These are phyloP conservation scores for Mya arenaria DNA, from an alignment of 1,140 invertebrate genomes.

Conservation along the genomic window DNA sequence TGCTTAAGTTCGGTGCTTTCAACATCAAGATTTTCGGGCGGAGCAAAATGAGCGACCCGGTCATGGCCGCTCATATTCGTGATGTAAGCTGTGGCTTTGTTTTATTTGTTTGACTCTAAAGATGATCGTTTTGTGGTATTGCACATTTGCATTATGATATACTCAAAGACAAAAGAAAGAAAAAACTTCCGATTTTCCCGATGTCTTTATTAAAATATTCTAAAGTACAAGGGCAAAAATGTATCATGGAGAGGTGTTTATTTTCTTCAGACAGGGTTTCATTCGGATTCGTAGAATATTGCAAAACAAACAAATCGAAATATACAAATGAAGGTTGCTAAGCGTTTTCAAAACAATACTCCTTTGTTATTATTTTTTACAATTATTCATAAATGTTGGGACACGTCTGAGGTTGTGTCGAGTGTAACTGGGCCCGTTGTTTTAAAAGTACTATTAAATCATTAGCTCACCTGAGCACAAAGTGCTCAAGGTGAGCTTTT, in stretches of 20 bases:
- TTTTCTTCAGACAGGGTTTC: background rate
- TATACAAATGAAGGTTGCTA: too few relatives aligned
- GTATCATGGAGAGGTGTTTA: background rate
- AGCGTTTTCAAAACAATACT: too few relatives aligned
- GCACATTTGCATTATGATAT: background rate
- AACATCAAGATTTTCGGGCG: constrained; percentile 47
- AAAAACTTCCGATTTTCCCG: background rate
- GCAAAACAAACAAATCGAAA: too few relatives aligned
- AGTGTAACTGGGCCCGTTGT: too few relatives aligned
- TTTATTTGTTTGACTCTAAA: background rate
- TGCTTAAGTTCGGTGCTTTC: constrained; percentile 14
- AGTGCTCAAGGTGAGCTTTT: too few relatives aligned
- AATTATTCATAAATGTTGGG: too few relatives aligned
- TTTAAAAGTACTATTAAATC: too few relatives aligned
- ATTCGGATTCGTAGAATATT: too few relatives aligned
- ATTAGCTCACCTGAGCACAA: too few relatives aligned
- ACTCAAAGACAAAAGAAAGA: background rate
- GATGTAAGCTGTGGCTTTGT: constrained; percentile 14
- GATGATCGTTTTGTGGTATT: background rate
- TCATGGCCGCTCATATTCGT: constrained; percentile 20
- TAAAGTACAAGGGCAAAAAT: background rate
- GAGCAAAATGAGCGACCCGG: constrained; percentile 38
- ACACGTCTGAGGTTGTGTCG: too few relatives aligned
- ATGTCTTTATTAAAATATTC: background rate
- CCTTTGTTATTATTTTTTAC: too few relatives aligned